phyloP scores from a whole-genome alignment of 1,140 invertebrate species.

The Onthophagus taurus region DNA sequence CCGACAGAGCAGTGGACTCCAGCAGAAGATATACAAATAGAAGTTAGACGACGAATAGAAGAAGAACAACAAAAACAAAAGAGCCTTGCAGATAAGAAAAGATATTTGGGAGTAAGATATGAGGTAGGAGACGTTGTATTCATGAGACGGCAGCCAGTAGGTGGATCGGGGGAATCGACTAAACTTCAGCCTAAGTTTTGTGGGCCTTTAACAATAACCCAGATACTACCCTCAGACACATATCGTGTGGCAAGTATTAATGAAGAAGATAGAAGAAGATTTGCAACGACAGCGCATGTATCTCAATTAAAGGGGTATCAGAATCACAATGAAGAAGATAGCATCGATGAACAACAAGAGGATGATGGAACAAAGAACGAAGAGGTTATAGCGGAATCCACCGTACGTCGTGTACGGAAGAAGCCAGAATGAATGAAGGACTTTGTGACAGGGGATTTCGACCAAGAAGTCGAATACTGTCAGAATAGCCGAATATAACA shows the following conservation, averaged over 20 bases:
- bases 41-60: not conserved
- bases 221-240: not conserved
- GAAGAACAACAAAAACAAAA: not conserved
- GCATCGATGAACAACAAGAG: not conserved
- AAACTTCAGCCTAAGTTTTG: not conserved
- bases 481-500: too few relatives aligned
- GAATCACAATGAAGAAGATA: not conserved
- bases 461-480: too few relatives aligned
- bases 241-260: not conserved
- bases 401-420: too few relatives aligned
- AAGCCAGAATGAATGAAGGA: too few relatives aligned
- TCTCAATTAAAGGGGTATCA: not conserved
- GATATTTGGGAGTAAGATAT: slow-evolving; percentile 5
- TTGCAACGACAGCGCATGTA: not conserved
- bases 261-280: not conserved
- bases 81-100: not conserved
- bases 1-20: slow-evolving; percentile 11
- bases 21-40: slow-evolving; percentile 1
- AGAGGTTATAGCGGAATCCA: too few relatives aligned
- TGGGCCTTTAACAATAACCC: slow-evolving; percentile 3
- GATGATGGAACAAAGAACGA: too few relatives aligned
- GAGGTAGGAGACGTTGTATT: slow-evolving; percentile 1
- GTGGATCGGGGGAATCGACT: slow-evolving; percentile 1
- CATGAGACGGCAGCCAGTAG: not conserved
- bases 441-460: too few relatives aligned